These are phyloP conservation scores for Tupiocoris notatus DNA, from an alignment of 2,888 invertebrate genomes.

Conservation along the genomic window DNA sequence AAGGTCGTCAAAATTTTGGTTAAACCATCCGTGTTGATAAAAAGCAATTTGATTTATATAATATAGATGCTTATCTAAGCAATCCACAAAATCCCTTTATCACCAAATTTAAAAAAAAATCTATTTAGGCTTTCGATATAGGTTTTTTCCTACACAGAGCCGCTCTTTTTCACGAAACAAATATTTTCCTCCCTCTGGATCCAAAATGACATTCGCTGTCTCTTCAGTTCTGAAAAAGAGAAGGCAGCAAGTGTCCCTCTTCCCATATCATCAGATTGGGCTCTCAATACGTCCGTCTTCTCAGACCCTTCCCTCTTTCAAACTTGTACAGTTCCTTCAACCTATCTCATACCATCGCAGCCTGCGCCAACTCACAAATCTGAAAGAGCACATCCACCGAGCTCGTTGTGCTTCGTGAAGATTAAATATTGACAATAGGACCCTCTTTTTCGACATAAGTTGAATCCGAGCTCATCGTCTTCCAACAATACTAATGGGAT, in stretches of 20 bases:
- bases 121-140: too few relatives aligned
- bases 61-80: too few relatives aligned
- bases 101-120: too few relatives aligned
- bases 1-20: too few relatives aligned
- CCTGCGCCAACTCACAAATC: too few relatives aligned
- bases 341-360: not conserved
- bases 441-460: conserved; percentile 32
- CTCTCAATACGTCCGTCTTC: not conserved
- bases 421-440: conserved; percentile 40
- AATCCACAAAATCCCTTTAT: too few relatives aligned
- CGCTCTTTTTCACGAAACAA: too few relatives aligned
- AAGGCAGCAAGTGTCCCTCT: conserved; percentile 16
- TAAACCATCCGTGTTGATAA: too few relatives aligned
- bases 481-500: conserved; percentile 27
- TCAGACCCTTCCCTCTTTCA: not conserved
- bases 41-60: too few relatives aligned
- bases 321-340: not conserved
- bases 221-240: not conserved
- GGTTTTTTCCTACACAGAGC: too few relatives aligned
- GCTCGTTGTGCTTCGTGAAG: conserved; percentile 16
- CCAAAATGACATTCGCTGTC: not conserved
- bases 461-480: conserved; percentile 17
- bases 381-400: not conserved
- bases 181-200: too few relatives aligned
- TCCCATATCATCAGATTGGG: conserved; percentile 16